Base-by-base conservation (phyloP, 2,113 vertebrate genomes). In the Sander lucioperca region DNA sequence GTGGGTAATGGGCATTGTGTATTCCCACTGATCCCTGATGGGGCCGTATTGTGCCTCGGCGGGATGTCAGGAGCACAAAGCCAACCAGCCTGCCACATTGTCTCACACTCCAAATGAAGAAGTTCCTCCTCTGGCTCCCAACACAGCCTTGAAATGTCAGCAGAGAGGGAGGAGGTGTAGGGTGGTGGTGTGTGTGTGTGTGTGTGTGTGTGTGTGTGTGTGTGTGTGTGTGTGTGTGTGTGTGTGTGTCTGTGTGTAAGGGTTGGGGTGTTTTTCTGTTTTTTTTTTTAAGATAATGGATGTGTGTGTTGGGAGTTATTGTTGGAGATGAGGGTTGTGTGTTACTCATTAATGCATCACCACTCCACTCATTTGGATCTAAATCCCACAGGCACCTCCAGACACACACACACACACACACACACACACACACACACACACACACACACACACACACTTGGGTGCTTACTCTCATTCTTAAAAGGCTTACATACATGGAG, bases 1-100 rank as follows among this genome's bases (percentile, higher is more conserved):
- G 88, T 92, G 92, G 92, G 92, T 94, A 94, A 94, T 90, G 90
- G 87, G 93, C 89, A 95, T 96, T 96, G 94, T 96, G 90, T 90
- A 75, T 89, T 92, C 86, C 89, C 92, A 95, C 91, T 96, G 95
- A 96, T 96, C 95, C 94, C 92, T 95, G 88, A 93, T 91, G 89
- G 88, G 91, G 90, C 95, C 96, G 95, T 96, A 95, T 96, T 96
- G 96, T 95, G 94, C 84, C 94, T 91, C 93, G 78, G 94, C 89
- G 86, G 94, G 95, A 95, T 91, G 94, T 95, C 95, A 94, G 94
- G 88, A 84, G 90, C 93, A 95, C 93, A 95, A 96, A 96, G 93
- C 91, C 91, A 86, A 89, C 91, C 89, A 80, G 91, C 90, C 90
- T 91, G 90, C 94, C 83, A 89, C 95, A 95, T 95, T 95, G 94